These are phyloP conservation scores for Indri indri DNA, from an alignment of 2,113 vertebrate species.

Conservation along the genomic window DNA sequence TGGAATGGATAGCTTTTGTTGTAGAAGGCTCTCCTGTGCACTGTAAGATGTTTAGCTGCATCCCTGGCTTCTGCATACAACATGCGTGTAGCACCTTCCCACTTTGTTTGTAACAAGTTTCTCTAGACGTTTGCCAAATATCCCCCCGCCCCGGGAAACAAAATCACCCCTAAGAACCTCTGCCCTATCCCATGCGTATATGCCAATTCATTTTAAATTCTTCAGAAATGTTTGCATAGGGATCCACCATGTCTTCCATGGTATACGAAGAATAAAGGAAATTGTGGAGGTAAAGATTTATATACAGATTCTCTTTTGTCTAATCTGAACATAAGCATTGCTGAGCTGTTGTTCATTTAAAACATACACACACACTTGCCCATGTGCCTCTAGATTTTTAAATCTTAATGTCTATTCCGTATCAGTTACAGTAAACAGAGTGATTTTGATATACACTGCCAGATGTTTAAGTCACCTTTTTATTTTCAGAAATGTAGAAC, in stretches of 20 bases:
- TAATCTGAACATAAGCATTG: not conserved
- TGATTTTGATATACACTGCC: not conserved
- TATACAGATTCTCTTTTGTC: not conserved
- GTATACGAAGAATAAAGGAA: not conserved
- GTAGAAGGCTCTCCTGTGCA: not conserved
- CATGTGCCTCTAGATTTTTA: not conserved
- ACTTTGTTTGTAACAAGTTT: not conserved
- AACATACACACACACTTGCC: not conserved
- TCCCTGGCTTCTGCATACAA: not conserved
- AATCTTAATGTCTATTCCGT: not conserved
- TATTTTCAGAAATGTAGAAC: not conserved
- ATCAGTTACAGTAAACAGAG: not conserved
- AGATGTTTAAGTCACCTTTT: not conserved
- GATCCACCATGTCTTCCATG: not conserved
- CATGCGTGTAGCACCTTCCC: fast-evolving
- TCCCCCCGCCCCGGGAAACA: not conserved
- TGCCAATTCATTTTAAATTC: not conserved
- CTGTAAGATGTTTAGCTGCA: not conserved
- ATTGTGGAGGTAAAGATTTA: not conserved
- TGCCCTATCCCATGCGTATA: not conserved
- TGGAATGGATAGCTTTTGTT: not conserved
- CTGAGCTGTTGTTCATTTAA: not conserved
- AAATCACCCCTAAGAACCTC: not conserved
- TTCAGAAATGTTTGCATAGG: not conserved
- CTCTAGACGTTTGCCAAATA: not conserved